Evolutionary conservation across 2,113 vertebrate species (phyloP).

Genomic region (Lanius collurio): DNA sequence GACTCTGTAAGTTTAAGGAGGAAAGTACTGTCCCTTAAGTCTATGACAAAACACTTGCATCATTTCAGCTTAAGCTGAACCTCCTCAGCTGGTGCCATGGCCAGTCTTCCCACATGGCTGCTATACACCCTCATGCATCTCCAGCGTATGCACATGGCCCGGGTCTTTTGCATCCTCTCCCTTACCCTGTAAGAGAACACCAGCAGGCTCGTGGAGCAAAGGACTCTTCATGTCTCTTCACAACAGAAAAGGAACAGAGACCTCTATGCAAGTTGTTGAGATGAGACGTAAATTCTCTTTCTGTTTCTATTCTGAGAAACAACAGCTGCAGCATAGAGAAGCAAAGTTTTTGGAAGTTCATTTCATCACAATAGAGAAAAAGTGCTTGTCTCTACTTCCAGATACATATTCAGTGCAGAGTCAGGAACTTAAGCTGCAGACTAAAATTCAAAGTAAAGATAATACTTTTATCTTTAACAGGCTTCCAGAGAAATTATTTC

Average conservation of each 20-base stretch:
- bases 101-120: not conserved
- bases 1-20: not conserved
- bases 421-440: not conserved
- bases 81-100: not conserved
- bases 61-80: not conserved
- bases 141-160: rapidly evolving
- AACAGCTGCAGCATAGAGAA: not conserved
- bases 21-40: not conserved
- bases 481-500: not conserved
- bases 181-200: not conserved
- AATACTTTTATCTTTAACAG: not conserved
- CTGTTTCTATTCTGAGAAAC: not conserved
- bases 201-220: not conserved
- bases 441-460: not conserved
- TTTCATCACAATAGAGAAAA: not conserved
- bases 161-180: not conserved
- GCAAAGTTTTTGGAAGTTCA: not conserved
- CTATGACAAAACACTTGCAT: not conserved
- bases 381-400: not conserved
- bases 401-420: not conserved
- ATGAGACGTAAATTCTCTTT: not conserved
- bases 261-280: not conserved
- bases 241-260: not conserved
- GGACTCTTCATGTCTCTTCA: not conserved
- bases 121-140: rapidly evolving